Percentiles rank a stretch among this genome's conserved stretches.
These are phyloP conservation scores for Pyrgus malvae DNA, from an alignment of 2,888 invertebrate species.

Conservation along the genomic window DNA sequence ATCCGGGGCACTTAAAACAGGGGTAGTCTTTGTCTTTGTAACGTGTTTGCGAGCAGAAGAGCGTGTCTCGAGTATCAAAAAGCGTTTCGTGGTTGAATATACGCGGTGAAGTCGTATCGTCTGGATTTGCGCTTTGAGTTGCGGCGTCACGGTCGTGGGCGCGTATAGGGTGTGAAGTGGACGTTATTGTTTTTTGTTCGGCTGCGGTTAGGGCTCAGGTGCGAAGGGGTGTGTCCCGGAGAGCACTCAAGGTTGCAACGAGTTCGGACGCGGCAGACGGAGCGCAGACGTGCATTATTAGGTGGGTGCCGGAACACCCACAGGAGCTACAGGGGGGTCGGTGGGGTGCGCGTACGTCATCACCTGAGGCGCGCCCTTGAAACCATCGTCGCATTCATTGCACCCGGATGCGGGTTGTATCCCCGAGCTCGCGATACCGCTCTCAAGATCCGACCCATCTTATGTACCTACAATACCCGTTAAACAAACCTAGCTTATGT, in stretches of 20 bases:
- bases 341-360: slow-evolving; percentile 74
- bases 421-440: slow-evolving; percentile 62
- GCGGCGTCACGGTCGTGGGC: slow-evolving; percentile 18
- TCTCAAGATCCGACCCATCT: slow-evolving; percentile 55
- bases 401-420: slow-evolving; percentile 79
- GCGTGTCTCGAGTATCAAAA: slow-evolving; percentile 16
- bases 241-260: slow-evolving; percentile 77
- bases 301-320: slow-evolving; percentile 80
- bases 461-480: slow-evolving; percentile 37
- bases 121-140: slow-evolving; percentile 15
- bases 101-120: neutral
- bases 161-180: slow-evolving; percentile 19
- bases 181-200: slow-evolving; percentile 20
- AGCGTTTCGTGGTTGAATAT: slow-evolving; percentile 7
- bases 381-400: slow-evolving; percentile 81
- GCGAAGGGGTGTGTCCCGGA: slow-evolving; percentile 52
- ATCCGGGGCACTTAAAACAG: slow-evolving; percentile 2
- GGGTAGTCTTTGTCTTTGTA: neutral
- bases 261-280: slow-evolving; percentile 78
- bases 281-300: slow-evolving; percentile 82
- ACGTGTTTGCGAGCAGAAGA: neutral
- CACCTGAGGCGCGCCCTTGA: slow-evolving; percentile 82
- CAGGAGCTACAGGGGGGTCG: slow-evolving; percentile 60
- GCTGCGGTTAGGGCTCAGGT: slow-evolving; percentile 22
- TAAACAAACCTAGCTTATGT: slow-evolving; percentile 27